Conservation (phyloP, 2,888 invertebrate species). For the Scaptomyza parva region DNA sequence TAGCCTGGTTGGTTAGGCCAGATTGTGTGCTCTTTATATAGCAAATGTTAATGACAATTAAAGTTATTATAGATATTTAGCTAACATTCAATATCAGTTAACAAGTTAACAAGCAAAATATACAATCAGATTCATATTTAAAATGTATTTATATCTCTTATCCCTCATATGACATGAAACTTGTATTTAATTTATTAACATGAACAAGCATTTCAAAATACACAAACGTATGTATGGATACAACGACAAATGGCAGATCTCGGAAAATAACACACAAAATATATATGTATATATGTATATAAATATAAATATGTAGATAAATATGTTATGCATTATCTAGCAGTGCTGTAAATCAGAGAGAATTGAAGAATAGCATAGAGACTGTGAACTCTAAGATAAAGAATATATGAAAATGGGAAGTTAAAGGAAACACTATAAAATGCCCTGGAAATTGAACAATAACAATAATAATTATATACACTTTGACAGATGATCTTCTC, state of each 20-base stretch:
- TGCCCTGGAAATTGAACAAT: not conserved
- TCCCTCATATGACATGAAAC: slow-evolving; percentile 3
- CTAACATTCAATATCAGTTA: not conserved
- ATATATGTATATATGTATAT: not conserved
- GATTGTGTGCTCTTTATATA: slow-evolving; percentile 13
- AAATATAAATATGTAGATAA: slow-evolving; percentile 20
- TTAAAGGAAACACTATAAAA: not conserved
- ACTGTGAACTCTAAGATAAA: not conserved
- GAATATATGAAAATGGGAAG: not conserved
- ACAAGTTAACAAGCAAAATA: slow-evolving; percentile 15
- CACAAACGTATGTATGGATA: not conserved
- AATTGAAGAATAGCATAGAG: too few relatives aligned
- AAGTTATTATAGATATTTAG: not conserved
- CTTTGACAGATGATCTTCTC: too few relatives aligned
- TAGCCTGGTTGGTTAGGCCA: too few relatives aligned
- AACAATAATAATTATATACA: too few relatives aligned
- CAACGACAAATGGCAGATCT: slow-evolving; percentile 8
- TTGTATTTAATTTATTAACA: slow-evolving; percentile 1
- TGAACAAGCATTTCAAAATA: not conserved
- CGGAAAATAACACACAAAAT: not conserved
- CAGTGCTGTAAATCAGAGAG: not conserved
- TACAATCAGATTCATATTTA: too few relatives aligned
- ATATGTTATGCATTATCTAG: slow-evolving; percentile 26
- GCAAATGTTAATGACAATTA: not conserved
- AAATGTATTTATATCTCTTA: slow-evolving; percentile 1